A percentile compares a stretch with the other conserved stretches of the same genome.
phyloP scores from a whole-genome alignment of 37 sponge, comb jelly and placozoan genomes.

The Eunapius fragilis region DNA sequence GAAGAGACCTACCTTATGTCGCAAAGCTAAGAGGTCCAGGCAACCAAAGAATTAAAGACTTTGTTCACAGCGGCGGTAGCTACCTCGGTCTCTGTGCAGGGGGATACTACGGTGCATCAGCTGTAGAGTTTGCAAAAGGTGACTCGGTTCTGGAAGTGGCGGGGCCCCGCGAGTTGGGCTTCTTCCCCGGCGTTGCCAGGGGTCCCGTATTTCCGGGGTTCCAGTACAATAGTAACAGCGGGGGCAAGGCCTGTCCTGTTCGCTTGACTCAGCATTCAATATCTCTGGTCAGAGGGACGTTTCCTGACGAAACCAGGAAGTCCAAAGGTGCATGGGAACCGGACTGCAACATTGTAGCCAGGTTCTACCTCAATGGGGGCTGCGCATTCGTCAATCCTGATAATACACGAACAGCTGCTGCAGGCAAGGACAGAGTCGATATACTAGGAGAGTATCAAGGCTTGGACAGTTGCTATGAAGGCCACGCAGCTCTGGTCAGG shows the following conservation, averaged over 20 bases:
- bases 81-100: constrained; percentile 94
- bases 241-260: constrained; percentile 45
- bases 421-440: not conserved
- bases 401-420: not conserved
- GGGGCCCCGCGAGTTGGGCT: constrained; percentile 68
- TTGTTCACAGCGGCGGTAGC: constrained; percentile 76
- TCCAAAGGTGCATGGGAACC: not conserved
- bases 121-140: constrained; percentile 71
- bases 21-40: constrained; percentile 67
- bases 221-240: constrained; percentile 60
- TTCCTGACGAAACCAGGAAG: not conserved
- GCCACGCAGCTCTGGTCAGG: constrained; percentile 49
- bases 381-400: constrained; percentile 26
- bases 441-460: not conserved
- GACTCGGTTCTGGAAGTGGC: constrained; percentile 70
- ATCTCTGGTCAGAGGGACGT: not conserved
- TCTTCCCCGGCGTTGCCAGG: constrained; percentile 69
- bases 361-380: constrained; percentile 83
- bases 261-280: not conserved
- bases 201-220: constrained; percentile 81
- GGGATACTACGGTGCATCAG: constrained; percentile 72
- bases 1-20: constrained; percentile 81
- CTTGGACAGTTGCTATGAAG: not conserved
- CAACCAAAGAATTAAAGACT: constrained; percentile 62
- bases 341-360: not conserved